Evolutionary conservation across 2,113 vertebrate species (phyloP), one percentile per base, ranked within the genome.

Genomic region (Propithecus coquereli): DNA sequence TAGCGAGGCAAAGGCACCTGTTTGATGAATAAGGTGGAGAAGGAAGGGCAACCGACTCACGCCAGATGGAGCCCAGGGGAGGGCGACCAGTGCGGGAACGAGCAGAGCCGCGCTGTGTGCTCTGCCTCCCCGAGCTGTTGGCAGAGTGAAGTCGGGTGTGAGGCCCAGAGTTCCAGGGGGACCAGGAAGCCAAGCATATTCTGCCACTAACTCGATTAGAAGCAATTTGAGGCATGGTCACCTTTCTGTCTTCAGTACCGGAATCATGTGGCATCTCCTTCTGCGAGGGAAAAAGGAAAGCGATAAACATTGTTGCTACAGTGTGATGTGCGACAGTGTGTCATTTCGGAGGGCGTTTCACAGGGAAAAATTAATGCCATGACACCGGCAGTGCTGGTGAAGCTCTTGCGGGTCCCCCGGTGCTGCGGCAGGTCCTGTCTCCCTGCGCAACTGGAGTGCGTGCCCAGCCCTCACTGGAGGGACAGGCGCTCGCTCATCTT

Each of bases 321-420:
- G 40, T 6, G 40, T 25, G 47, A 22, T 1, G 0, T n/a, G 13
- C 2, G 16, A 11, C 9, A 27, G 20, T 2, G 8, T 59, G 40
- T 89, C 25, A 4, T 13, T 79, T 43, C 47, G 37, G 52, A 65
- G 50, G n/a, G 16, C 27, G 47, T 81, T 80, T 57, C 57, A 11
- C 0, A 7, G n/a, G 50, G 50, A 66, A 65, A 83, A 13, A 74
- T 12, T 3, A 47, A 12, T 8, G 3, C 32, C 30, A 9, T 18
- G 43, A 54, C 40, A 1, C 3, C 13, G 0, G 2, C 2, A 6
- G 16, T 12, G 65, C 37, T 9, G 5, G 0, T 0, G 12, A 34
- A 34, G 32, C 8, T 32, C 43, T 27, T 1, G 2, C 0, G 2
- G 23, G 47, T 73, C 86, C 47, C 61, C 2, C 0, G 9, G 18